Conservation (phyloP, 2,113 vertebrate species). For the Strix uralensis region DNA sequence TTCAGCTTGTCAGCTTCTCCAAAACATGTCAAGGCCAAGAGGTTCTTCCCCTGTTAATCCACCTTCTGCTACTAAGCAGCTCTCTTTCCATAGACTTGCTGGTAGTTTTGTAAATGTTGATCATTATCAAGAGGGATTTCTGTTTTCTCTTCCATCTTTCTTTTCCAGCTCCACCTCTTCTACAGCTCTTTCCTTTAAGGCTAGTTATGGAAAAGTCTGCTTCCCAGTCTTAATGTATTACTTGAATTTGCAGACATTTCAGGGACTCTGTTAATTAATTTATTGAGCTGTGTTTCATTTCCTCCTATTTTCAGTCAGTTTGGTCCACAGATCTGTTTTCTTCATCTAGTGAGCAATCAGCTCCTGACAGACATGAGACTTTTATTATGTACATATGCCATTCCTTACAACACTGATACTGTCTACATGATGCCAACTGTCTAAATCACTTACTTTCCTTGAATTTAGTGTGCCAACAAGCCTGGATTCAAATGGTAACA, state of each 20-base stretch:
- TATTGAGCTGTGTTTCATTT: background rate
- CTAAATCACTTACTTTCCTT: background rate
- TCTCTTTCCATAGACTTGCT: background rate
- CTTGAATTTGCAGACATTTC: background rate
- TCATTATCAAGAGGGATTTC: background rate
- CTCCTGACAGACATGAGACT: background rate
- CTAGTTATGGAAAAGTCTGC: background rate
- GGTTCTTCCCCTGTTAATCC: background rate
- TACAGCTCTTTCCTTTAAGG: background rate
- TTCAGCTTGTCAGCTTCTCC: background rate
- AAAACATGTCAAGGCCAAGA: background rate
- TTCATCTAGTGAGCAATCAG: background rate
- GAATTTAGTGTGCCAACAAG: background rate
- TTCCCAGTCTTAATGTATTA: background rate
- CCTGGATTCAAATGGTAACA: background rate
- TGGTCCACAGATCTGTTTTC: background rate
- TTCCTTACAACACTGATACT: background rate
- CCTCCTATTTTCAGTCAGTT: background rate
- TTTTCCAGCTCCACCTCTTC: background rate
- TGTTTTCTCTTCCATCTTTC: conserved; percentile 1
- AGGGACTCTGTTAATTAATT: background rate
- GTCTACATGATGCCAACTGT: background rate
- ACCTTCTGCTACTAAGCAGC: background rate
- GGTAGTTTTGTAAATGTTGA: background rate
- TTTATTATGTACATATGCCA: background rate